Percentiles rank a stretch among this genome's conserved stretches.
Conservation (phyloP, 2,113 vertebrate species). For the Nothocercus julius region DNA sequence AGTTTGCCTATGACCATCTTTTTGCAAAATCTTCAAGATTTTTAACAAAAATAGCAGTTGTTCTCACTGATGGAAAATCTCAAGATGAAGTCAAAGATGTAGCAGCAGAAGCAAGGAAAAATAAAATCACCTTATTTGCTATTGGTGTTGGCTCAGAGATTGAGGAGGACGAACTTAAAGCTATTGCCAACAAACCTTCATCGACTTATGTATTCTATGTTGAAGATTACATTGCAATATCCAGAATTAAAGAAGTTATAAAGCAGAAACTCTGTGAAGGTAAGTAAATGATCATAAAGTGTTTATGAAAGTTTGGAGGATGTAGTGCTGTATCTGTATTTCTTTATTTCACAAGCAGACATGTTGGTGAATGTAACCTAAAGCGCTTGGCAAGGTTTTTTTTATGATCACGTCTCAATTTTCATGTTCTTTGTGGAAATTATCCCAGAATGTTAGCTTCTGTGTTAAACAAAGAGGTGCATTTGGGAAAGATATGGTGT, state of each 20-base stretch:
- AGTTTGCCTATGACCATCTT: constrained; percentile 90
- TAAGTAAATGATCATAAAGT: constrained; percentile 61
- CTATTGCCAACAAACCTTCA: constrained; percentile 94
- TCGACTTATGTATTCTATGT: constrained; percentile 95
- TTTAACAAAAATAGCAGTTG: constrained; percentile 92
- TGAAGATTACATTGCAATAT: constrained; percentile 95
- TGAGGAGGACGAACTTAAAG: constrained; percentile 87
- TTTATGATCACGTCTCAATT: not conserved
- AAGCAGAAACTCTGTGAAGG: constrained; percentile 98
- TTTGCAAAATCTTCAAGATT: constrained; percentile 92
- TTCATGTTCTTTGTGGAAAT: not conserved
- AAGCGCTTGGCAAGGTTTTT: not conserved
- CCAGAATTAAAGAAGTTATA: constrained; percentile 95
- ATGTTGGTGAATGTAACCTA: not conserved
- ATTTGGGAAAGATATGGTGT: not conserved
- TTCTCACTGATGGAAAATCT: constrained; percentile 95
- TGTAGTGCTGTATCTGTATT: not conserved
- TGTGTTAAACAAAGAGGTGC: not conserved
- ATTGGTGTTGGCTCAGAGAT: constrained; percentile 94
- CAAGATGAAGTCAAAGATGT: constrained; percentile 92
- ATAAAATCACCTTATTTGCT: constrained; percentile 92
- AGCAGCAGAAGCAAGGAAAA: constrained; percentile 91
- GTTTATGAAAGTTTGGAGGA: not conserved
- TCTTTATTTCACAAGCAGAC: not conserved
- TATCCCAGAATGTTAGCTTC: not conserved